Evolutionary conservation across 2,113 vertebrate species (phyloP).

Genomic region (Indri indri): DNA sequence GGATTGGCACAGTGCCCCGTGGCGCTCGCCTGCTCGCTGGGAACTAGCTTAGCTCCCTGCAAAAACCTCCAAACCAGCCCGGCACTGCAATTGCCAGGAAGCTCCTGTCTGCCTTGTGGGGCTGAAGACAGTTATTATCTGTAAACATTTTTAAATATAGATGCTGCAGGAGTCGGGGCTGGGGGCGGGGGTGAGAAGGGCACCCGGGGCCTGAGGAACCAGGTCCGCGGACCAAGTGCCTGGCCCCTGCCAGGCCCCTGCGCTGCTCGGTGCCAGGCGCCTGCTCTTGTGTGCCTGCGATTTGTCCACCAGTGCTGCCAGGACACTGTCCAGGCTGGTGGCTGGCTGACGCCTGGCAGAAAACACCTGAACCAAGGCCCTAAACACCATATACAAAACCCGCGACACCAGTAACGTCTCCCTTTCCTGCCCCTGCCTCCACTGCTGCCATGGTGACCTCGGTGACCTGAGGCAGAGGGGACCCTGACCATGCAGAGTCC

Average conservation of each 20-base stretch:
- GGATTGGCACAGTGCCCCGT: slow-evolving; percentile 58
- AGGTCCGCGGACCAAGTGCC: background rate
- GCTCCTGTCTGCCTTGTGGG: slow-evolving; percentile 62
- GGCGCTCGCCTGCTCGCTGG: background rate
- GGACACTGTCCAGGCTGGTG: slow-evolving; percentile 61
- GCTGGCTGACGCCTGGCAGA: slow-evolving; percentile 31
- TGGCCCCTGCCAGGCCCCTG: background rate
- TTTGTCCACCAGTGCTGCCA: slow-evolving; percentile 48
- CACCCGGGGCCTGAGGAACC: slow-evolving; percentile 4
- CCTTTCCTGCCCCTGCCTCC: no score
- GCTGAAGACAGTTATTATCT: slow-evolving; percentile 69
- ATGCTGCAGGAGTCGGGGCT: background rate
- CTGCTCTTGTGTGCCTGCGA: slow-evolving; percentile 12
- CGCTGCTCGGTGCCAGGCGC: slow-evolving; percentile 17
- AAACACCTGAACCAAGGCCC: background rate
- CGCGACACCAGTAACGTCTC: slow-evolving; percentile 16
- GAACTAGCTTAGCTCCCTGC: background rate
- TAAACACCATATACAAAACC: background rate
- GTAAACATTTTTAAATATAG: slow-evolving; percentile 59
- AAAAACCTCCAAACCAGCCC: background rate
- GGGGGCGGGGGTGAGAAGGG: background rate
- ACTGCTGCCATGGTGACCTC: background rate
- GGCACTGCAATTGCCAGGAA: slow-evolving; percentile 64
- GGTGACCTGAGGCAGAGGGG: background rate
- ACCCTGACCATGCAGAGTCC: background rate